phyloP scores from a whole-genome alignment of 2,113 vertebrate genomes.

The Pycnonotus jocosus region DNA sequence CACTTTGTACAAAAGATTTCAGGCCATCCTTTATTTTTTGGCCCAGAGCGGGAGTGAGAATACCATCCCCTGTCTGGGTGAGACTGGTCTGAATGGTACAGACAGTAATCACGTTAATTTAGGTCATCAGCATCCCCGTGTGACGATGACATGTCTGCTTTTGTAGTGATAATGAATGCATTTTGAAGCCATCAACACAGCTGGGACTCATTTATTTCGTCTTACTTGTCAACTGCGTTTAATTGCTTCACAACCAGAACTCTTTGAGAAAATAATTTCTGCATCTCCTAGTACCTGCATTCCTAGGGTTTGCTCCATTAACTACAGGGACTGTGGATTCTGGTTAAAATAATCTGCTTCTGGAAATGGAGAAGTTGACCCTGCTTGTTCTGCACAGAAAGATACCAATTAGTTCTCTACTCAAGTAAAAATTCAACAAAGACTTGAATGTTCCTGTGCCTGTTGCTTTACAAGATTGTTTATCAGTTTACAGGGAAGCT shows the following conservation, averaged over 20 bases:
- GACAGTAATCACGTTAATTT: background rate
- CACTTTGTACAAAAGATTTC: background rate
- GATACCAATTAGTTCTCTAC: background rate
- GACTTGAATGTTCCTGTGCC: background rate
- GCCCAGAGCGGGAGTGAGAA: background rate
- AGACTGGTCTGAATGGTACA: background rate
- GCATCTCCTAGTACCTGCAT: background rate
- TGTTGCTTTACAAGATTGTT: slow-evolving; percentile 41
- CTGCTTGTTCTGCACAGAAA: slow-evolving; percentile 13
- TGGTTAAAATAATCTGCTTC: background rate
- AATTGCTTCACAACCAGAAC: background rate
- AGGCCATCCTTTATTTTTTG: background rate
- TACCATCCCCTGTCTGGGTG: background rate
- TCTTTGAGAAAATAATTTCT: background rate
- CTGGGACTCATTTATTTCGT: background rate
- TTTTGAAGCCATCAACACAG: background rate
- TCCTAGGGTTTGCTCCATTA: background rate
- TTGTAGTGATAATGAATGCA: background rate
- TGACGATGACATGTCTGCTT: background rate
- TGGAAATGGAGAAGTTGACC: background rate
- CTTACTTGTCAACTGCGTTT: background rate
- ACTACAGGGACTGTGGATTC: background rate
- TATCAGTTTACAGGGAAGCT: slow-evolving; percentile 32
- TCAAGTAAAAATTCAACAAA: slow-evolving; percentile 40
- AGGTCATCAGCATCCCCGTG: background rate